phyloP scores from a whole-genome alignment of 2,113 vertebrate species.

The Cinclus cinclus region DNA sequence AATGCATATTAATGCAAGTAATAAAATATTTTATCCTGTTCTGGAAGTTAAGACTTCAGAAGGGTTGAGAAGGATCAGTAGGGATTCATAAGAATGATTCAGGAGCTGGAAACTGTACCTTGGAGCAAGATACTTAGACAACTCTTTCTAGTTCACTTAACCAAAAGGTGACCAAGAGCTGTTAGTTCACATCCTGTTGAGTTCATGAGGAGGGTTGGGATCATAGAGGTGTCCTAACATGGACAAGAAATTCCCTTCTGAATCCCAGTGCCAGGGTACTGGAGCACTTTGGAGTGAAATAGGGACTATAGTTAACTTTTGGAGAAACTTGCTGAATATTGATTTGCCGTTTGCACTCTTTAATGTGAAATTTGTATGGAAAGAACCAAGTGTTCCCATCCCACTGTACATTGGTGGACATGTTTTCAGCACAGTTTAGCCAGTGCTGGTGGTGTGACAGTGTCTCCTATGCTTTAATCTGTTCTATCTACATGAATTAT shows the following conservation, averaged over 20 bases:
- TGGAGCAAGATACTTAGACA: not conserved
- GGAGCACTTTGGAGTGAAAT: not conserved
- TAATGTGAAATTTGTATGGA: not conserved
- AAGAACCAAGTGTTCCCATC: not conserved
- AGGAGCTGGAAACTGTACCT: not conserved
- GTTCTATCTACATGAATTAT: not conserved
- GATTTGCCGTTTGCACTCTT: not conserved
- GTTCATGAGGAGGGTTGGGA: not conserved
- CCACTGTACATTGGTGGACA: accelerated
- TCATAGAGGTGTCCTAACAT: not conserved
- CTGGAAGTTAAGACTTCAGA: not conserved
- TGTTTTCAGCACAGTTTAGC: not conserved
- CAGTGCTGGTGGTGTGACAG: not conserved
- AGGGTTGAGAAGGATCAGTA: not conserved
- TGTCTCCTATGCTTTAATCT: not conserved
- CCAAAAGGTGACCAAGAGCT: not conserved
- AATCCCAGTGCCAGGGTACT: not conserved
- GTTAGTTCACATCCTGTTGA: not conserved
- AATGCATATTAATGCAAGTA: not conserved
- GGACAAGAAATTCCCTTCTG: not conserved
- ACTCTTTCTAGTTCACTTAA: not conserved
- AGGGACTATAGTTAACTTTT: not conserved
- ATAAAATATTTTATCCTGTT: not conserved
- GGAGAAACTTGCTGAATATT: not conserved
- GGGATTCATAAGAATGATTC: not conserved